Conservation (phyloP, 37 sponge, comb jelly and placozoan genomes). For the Bolinopsis microptera region DNA sequence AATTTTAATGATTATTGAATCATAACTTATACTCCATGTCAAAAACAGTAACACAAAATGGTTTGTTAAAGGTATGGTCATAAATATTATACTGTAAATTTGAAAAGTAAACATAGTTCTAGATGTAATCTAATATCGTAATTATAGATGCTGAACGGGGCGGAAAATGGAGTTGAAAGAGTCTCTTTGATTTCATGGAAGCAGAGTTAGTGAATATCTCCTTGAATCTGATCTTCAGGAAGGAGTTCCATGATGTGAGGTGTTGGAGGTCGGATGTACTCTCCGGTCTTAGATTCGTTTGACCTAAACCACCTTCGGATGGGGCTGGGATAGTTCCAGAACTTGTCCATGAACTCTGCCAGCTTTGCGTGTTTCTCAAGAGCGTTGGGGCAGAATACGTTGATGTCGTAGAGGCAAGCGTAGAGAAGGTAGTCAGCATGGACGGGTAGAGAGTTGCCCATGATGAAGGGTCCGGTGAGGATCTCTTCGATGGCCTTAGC, state of each 20-base stretch:
- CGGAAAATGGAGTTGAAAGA: too few species aligned
- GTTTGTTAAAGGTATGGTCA: too few species aligned
- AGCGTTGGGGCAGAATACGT: background rate
- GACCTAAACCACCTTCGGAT: slow-evolving; percentile 1
- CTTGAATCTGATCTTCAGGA: background rate
- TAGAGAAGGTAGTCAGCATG: slow-evolving; percentile 15
- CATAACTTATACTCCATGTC: too few species aligned
- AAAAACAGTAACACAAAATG: too few species aligned
- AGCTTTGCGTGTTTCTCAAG: background rate
- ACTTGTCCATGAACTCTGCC: background rate
- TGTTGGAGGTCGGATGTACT: slow-evolving; percentile 19
- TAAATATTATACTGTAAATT: too few species aligned
- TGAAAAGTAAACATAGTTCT: too few species aligned
- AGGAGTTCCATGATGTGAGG: slow-evolving; percentile 34
- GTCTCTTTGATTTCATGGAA: too few species aligned
- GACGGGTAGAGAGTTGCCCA: slow-evolving; percentile 12
- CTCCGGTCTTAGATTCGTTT: background rate
- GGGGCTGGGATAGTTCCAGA: background rate
- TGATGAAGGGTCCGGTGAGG: background rate
- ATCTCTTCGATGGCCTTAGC: background rate
- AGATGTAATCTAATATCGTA: too few species aligned
- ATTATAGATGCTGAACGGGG: too few species aligned
- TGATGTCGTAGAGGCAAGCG: slow-evolving; percentile 16
- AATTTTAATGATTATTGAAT: too few species aligned
- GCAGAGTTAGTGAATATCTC: slow-evolving; percentile 16